These are phyloP conservation scores for Xanthorhoe designata DNA, from an alignment of 2,888 invertebrate species.

Conservation along the genomic window DNA sequence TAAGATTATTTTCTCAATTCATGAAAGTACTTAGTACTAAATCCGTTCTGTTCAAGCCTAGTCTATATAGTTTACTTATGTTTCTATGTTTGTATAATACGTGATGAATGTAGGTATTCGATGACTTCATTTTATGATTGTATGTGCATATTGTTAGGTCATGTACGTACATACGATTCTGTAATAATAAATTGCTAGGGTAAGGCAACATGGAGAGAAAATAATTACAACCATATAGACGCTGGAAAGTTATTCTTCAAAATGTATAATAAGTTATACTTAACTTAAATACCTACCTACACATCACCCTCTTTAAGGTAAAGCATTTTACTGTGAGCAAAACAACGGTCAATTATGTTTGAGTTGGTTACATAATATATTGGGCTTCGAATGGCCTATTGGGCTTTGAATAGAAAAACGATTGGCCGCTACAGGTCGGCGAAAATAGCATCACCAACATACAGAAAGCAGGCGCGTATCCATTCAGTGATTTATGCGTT, in stretches of 20 bases:
- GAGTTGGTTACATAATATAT: conserved; percentile 44
- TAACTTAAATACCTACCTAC: background rate
- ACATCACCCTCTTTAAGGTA: too few species aligned
- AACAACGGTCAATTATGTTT: background rate
- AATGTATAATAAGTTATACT: background rate
- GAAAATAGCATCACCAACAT: conserved; percentile 78
- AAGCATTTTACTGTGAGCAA: background rate
- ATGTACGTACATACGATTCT: background rate
- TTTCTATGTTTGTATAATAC: background rate
- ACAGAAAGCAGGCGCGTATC: conserved; percentile 82
- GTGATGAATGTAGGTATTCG: background rate
- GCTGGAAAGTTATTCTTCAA: background rate
- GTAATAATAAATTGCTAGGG: background rate
- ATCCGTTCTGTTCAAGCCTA: background rate
- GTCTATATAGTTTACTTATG: background rate
- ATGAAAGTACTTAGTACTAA: background rate
- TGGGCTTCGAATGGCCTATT: too few species aligned
- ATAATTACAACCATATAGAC: background rate
- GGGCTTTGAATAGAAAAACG: conserved; percentile 71
- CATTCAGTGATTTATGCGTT: conserved; percentile 78
- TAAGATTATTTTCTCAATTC: background rate
- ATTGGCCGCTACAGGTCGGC: conserved; percentile 57
- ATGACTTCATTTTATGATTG: conserved; percentile 11
- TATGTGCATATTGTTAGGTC: background rate
- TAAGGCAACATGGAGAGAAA: background rate